These are phyloP conservation scores for Erythrolamprus reginae DNA, from an alignment of 2,113 vertebrate genomes.

Conservation along the genomic window DNA sequence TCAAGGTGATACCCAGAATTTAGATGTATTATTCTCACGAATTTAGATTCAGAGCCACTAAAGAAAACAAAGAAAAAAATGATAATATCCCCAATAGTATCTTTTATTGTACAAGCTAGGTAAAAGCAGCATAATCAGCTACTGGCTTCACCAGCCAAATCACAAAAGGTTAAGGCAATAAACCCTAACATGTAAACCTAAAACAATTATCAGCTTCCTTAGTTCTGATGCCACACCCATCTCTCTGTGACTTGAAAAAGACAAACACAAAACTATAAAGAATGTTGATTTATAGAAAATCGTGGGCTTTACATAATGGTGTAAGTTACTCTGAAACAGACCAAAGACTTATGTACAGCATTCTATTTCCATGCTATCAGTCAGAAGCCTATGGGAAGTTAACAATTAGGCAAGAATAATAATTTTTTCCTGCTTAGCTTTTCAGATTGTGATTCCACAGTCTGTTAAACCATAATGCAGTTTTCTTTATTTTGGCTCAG, in stretches of 20 bases:
- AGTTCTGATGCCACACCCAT: not conserved
- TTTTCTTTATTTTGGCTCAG: not conserved
- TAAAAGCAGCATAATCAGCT: not conserved
- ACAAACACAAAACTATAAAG: not conserved
- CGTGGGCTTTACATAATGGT: not conserved
- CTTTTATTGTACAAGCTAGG: not conserved
- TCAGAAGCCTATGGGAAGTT: not conserved
- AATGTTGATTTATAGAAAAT: not conserved
- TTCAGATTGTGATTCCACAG: not conserved
- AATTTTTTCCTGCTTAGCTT: not conserved
- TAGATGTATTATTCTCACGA: not conserved
- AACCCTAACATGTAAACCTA: not conserved
- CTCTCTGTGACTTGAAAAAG: not conserved
- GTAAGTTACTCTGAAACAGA: not conserved
- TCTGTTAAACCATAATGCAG: not conserved
- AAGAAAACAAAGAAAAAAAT: not conserved
- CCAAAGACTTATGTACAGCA: not conserved
- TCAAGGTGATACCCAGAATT: not conserved
- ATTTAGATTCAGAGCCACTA: not conserved
- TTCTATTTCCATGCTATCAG: not conserved
- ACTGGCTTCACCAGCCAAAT: not conserved
- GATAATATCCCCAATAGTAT: not conserved
- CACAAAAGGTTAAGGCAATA: not conserved
- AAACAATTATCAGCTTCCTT: not conserved
- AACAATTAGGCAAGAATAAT: not conserved